Base-by-base conservation (phyloP, 2,888 invertebrate genomes). In the Schizotus pectinicornis region DNA sequence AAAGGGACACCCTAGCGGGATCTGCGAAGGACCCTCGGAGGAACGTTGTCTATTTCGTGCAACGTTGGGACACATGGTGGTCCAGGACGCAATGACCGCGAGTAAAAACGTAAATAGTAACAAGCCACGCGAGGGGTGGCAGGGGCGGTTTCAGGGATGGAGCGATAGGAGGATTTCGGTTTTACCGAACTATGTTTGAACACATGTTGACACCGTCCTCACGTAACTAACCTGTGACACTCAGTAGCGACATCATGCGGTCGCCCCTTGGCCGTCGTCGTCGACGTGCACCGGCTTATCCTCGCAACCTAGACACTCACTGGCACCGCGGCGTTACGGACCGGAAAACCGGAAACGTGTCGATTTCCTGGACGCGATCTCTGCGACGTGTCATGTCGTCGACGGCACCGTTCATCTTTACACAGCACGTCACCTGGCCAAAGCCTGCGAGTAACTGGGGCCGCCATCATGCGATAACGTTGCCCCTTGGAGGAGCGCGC, bases 171-270 rank as follows among this genome's bases (percentile, higher is more conserved):
- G 22, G 2, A 22, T 22, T 22, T 22, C 22, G 22, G 22, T 22
- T 22, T 22, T 22, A 3, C 22, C 22, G 3, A 22, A 22, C 22
- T 2, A 22, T 22, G 22, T 5, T 22, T 5, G 22, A 2, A 42
- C 42, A 2, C 6, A 42, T 2, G 11, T 22, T 3, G 30, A n/a
- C 30, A 7, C 7, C n/a, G 1, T 34, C 22, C 36, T 14, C 22
- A 22, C 30, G 39, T 45, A 56, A 68, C 74, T 70, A 65, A 75
- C 75, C 75, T 74, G 75, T 75, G 65, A 75, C 75, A 71, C 74
- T 75, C 63, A 75, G 69, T 63, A 75, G 74, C 73, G 75, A 75
- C 75, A 75, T 75, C 70, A 72, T 73, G 73, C 69, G 71, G 69
- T 56, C 48, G 61, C 54, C 57, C 48, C 53, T 61, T 58, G 58